Evolutionary conservation across 2,888 invertebrate species (phyloP).

Genomic region (Pristionchus fissidentatus): DNA sequence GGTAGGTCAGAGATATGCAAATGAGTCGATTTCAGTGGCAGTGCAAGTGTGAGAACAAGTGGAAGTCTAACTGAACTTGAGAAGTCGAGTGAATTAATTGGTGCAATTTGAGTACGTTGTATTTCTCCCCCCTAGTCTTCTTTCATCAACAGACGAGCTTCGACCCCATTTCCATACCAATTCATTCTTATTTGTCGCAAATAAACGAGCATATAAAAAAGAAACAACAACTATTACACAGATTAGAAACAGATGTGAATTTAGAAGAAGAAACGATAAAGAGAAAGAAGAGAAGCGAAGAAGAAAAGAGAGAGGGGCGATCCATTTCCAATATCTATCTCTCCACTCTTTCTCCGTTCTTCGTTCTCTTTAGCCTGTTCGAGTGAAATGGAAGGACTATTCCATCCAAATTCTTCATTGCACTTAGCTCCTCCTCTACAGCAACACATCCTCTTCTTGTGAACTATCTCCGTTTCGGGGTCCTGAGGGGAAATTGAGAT

Average conservation of each 20-base stretch:
- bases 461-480: background rate
- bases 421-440: conserved; percentile 44
- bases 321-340: background rate
- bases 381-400: background rate
- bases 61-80: too few species aligned
- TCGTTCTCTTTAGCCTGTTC: conserved; percentile 5
- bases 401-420: conserved; percentile 39
- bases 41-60: too few species aligned
- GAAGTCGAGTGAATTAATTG: too few species aligned
- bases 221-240: conserved; percentile 4
- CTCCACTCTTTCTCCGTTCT: background rate
- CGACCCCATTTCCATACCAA: too few species aligned
- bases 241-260: background rate
- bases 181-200: too few species aligned
- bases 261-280: too few species aligned
- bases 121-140: background rate
- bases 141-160: background rate
- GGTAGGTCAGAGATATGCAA: background rate
- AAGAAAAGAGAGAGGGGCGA: background rate
- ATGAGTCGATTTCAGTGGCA: too few species aligned
- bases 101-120: too few species aligned
- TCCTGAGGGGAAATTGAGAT: background rate
- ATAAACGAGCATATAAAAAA: too few species aligned
- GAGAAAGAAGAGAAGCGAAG: background rate
- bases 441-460: conserved; percentile 1